Base-by-base conservation (phyloP, 2,113 vertebrate genomes). In the Eretmochelys imbricata region DNA sequence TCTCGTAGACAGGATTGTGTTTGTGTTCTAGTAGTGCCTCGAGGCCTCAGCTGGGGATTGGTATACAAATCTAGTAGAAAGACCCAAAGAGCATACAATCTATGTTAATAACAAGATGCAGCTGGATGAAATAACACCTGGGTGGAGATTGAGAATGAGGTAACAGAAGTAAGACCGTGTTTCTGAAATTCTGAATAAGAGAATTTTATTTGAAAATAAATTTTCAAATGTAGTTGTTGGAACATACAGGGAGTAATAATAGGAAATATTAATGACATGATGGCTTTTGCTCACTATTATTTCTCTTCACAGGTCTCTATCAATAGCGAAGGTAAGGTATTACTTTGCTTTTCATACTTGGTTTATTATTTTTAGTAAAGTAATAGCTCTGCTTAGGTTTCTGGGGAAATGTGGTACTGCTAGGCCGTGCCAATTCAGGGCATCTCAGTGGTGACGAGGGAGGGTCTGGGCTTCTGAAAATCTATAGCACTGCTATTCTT, bases 291-390 rank as follows among this genome's bases (percentile, higher is more conserved):
- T 95, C 48, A 53, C 38, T 95, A 2, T 69, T 96, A 1, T 93
- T 98, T 98, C 84, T 98, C 90, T 88, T 98, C 97, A 86, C 97
- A 99, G 99, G 98, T 99, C 54, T 99, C 99, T 96, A 99, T 99
- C 95, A 99, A 99, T 87, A 99, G 99, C 95, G 99, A 99, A 99
- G 99, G 99, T 99, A 95, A 98, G 99, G 96, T 93, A 31, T 90
- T 91, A 10, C 29, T 84, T 91, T 50, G 24, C 10, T 75, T 25
- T 31, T 75, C 54, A 82, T 42, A 8, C 10, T 75, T 72, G 20
- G 35, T 75, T 42, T 78, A 24, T 48, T 76, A 24, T 76, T 76
- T 76, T 76, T 38, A 24, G 24, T 42, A 24, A 76, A 76, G 42
- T 13, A 42, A 76, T 76, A 46, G 35, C 62, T n/a, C 62, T 69